phyloP scores from a whole-genome alignment of 2,888 invertebrate genomes.

The Tigriopus californicus region DNA sequence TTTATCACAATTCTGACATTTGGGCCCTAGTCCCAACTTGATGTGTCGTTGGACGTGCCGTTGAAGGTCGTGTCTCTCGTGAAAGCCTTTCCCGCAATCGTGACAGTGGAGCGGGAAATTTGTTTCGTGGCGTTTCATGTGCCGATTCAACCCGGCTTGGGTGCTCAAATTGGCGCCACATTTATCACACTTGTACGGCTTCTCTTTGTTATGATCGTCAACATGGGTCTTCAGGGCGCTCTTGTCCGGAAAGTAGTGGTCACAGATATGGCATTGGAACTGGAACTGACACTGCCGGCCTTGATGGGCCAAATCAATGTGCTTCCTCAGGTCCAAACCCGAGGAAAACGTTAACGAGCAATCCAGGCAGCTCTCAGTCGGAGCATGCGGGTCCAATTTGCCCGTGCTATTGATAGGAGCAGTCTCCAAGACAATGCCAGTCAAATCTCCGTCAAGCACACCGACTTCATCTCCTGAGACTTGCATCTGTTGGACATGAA shows the following conservation, averaged over 20 bases:
- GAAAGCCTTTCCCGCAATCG: neutral
- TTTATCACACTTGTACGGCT: constrained; percentile 4
- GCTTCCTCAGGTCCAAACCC: constrained; percentile 7
- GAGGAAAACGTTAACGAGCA: neutral
- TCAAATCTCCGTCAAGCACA: neutral
- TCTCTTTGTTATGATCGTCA: constrained; percentile 4
- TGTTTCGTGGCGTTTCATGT: constrained; percentile 1
- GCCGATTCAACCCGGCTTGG: constrained; percentile 5
- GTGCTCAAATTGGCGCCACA: neutral
- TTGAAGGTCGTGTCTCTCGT: neutral
- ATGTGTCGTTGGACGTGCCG: constrained; percentile 2
- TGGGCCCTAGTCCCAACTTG: neutral
- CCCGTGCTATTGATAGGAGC: neutral
- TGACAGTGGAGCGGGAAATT: neutral
- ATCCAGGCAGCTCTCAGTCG: neutral
- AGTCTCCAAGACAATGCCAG: neutral
- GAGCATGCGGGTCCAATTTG: neutral
- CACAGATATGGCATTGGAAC: constrained; percentile 2
- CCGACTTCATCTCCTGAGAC: too few species aligned
- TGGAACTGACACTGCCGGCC: neutral
- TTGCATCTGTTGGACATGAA: neutral
- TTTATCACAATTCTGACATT: constrained; percentile 5
- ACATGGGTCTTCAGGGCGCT: neutral
- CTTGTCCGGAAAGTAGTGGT: neutral
- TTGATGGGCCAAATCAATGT: constrained; percentile 8